These are phyloP conservation scores for Machimus rusticus DNA, from an alignment of 2,888 invertebrate genomes.

Conservation along the genomic window DNA sequence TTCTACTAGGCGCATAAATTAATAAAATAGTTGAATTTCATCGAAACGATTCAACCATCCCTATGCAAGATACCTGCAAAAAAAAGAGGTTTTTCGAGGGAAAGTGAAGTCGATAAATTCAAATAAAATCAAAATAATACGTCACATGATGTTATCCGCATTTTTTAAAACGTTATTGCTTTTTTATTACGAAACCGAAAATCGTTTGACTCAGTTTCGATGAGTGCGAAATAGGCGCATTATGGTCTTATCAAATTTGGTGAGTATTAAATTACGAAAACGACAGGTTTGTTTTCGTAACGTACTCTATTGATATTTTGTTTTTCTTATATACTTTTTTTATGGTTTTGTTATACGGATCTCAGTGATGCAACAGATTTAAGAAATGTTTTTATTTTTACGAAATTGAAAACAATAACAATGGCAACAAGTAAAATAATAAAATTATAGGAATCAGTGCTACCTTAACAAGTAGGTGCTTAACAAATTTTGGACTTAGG, in stretches of 20 bases:
- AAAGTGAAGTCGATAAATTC: neutral
- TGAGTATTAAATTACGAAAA: neutral
- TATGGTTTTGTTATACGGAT: neutral
- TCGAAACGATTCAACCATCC: neutral
- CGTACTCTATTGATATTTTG: neutral
- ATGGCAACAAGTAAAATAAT: constrained; percentile 30
- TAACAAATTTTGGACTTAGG: neutral
- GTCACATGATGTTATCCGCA: neutral
- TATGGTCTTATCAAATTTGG: neutral
- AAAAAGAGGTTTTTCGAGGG: neutral
- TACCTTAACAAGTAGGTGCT: neutral
- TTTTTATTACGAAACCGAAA: neutral
- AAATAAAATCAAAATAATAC: neutral
- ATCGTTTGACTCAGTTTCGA: neutral
- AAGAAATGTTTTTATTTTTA: constrained; percentile 4
- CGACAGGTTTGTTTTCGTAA: neutral
- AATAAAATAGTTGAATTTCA: neutral
- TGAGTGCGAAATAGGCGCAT: neutral
- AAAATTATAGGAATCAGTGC: constrained; percentile 32
- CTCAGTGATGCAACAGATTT: neutral
- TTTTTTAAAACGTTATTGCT: neutral
- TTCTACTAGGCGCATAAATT: neutral
- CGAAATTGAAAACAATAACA: constrained; percentile 6
- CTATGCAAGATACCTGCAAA: neutral
- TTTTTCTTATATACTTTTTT: neutral